Evolutionary conservation across 2,888 invertebrate genomes (phyloP).

Genomic region (Troides helena): DNA sequence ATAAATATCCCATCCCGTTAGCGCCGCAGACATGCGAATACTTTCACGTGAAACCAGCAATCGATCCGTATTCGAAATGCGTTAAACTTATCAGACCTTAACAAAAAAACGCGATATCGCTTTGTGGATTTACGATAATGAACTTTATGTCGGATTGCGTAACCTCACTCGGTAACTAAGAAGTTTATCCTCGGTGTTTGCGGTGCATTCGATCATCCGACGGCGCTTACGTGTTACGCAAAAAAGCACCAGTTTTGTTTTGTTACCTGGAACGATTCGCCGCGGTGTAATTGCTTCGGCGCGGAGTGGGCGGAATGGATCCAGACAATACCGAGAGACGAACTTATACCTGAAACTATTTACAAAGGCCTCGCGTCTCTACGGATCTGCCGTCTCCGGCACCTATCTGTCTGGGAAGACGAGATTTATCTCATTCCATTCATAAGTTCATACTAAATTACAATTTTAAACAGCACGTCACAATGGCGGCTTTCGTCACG

Average conservation of each 20-base stretch:
- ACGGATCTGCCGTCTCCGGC: slow-evolving; percentile 46
- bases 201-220: slow-evolving; percentile 57
- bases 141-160: slow-evolving; percentile 49
- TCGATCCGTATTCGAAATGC: slow-evolving; percentile 9
- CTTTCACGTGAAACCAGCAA: slow-evolving; percentile 41
- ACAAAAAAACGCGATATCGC: neutral
- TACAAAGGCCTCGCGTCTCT: slow-evolving; percentile 62
- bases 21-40: slow-evolving; percentile 41
- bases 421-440: slow-evolving; percentile 45
- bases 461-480: slow-evolving; percentile 46
- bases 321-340: slow-evolving; percentile 58
- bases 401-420: slow-evolving; percentile 63
- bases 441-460: slow-evolving; percentile 56
- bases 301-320: slow-evolving; percentile 63
- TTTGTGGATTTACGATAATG: slow-evolving; percentile 24
- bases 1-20: slow-evolving; percentile 66
- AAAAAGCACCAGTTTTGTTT: slow-evolving; percentile 57
- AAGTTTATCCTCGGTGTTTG: slow-evolving; percentile 58
- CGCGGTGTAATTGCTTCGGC: slow-evolving; percentile 66
- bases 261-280: slow-evolving; percentile 65
- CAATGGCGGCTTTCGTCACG: slow-evolving; percentile 52
- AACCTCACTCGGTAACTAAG: slow-evolving; percentile 43
- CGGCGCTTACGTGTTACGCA: slow-evolving; percentile 66
- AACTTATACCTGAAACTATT: slow-evolving; percentile 73
- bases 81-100: neutral